A percentile compares a stretch with the other conserved stretches of the same genome.
phyloP scores from a whole-genome alignment of 2,888 invertebrate genomes.

The Diplolepis rosae region DNA sequence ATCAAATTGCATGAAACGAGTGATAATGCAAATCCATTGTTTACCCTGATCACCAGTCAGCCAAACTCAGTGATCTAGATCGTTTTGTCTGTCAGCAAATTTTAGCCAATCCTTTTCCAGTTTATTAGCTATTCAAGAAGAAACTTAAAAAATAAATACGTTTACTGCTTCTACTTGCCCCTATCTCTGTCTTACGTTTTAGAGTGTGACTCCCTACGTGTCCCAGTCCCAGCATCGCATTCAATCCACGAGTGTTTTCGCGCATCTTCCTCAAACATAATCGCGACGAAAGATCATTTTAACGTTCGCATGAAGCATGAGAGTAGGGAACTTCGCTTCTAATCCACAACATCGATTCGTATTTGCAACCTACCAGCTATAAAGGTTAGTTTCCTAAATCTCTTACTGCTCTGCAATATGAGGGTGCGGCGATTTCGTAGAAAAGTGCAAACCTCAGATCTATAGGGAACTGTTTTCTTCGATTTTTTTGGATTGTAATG shows the following conservation, averaged over 20 bases:
- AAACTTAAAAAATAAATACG: background rate
- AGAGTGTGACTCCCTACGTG: background rate
- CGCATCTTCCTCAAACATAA: conserved; percentile 9
- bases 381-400: conserved; percentile 6
- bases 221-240: background rate
- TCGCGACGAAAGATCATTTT: conserved; percentile 2
- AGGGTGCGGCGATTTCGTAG: background rate
- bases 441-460: background rate
- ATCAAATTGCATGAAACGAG: too few species aligned
- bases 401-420: background rate
- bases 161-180: background rate
- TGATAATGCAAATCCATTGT: background rate
- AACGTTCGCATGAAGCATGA: conserved; percentile 6
- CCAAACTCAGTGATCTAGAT: background rate
- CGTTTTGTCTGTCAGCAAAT: too few species aligned
- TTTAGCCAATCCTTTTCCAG: too few species aligned
- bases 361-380: background rate
- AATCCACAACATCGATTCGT: conserved; percentile 24
- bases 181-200: background rate
- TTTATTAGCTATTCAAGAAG: background rate
- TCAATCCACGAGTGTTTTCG: conserved; percentile 20
- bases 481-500: background rate
- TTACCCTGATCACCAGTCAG: background rate
- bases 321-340: conserved; percentile 5
- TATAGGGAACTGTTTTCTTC: background rate